Evolutionary conservation across 1,140 invertebrate genomes (phyloP).

Genomic region (Littorina saxatilis): DNA sequence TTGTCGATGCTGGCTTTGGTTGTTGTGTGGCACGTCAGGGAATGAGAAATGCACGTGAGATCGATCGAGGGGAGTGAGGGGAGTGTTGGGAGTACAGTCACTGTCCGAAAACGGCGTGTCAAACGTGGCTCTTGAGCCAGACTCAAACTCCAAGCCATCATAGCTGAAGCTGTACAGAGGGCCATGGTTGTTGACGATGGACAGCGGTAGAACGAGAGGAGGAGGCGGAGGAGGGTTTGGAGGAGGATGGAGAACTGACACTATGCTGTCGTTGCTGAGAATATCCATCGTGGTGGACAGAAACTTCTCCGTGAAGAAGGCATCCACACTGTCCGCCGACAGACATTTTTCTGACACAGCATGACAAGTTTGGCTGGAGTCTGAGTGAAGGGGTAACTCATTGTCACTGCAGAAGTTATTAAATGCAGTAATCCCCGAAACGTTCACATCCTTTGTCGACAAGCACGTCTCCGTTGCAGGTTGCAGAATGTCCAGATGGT

Average conservation of each 20-base stretch:
- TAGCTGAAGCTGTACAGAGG: constrained; percentile 2
- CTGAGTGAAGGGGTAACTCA: background rate
- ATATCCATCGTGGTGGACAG: constrained; percentile 18
- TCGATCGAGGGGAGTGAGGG: constrained; percentile 25
- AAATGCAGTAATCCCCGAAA: background rate
- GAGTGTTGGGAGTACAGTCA: constrained; percentile 35
- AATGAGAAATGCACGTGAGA: constrained; percentile 30
- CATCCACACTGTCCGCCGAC: background rate
- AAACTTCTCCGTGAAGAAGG: constrained; percentile 14
- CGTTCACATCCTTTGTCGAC: too few species aligned
- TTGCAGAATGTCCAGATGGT: too few species aligned
- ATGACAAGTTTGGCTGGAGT: too few species aligned
- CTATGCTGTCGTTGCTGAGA: background rate
- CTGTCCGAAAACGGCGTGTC: constrained; percentile 40
- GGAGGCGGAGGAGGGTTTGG: background rate
- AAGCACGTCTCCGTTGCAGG: too few species aligned
- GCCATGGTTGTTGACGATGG: background rate
- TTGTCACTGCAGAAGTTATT: background rate
- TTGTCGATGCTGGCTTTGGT: background rate
- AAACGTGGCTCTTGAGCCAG: constrained; percentile 28
- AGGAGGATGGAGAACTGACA: background rate
- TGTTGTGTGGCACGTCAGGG: constrained; percentile 14
- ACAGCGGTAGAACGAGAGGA: background rate
- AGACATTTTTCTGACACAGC: background rate
- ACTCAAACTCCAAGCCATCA: constrained; percentile 30